phyloP scores from a whole-genome alignment of 2,113 vertebrate genomes.

The Sakesphorus luctuosus region DNA sequence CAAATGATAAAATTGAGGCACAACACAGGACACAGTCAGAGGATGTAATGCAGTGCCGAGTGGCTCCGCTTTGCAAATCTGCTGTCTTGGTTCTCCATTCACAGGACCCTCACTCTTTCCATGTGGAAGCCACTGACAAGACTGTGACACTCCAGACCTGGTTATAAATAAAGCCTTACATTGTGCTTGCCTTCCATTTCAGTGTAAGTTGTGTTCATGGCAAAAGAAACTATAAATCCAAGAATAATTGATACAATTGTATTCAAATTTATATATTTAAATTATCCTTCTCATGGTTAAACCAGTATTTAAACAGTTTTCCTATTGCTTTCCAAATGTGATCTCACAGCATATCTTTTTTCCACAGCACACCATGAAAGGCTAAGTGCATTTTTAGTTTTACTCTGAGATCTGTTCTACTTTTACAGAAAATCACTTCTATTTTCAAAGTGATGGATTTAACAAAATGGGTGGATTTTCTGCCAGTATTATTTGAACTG shows the following conservation, averaged over 20 bases:
- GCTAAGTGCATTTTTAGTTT: neutral
- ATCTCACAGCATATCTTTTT: neutral
- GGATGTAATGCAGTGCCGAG: neutral
- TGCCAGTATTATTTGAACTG: neutral
- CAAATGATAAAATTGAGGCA: neutral
- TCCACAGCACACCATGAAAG: neutral
- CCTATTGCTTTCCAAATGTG: neutral
- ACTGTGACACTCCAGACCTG: neutral
- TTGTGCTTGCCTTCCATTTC: neutral
- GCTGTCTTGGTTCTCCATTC: neutral
- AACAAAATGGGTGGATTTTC: conserved; percentile 8
- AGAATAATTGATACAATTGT: neutral
- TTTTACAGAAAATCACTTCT: neutral
- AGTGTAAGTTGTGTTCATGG: too few species aligned
- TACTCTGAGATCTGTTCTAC: neutral
- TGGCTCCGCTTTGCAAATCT: neutral
- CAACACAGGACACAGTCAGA: neutral
- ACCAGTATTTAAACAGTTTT: neutral
- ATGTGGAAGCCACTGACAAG: neutral
- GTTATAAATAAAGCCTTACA: neutral
- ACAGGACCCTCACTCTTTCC: neutral
- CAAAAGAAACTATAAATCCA: neutral
- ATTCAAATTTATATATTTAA: neutral
- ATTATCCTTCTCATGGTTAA: neutral
- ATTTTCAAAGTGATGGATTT: neutral